Percentiles rank a stretch among this genome's conserved stretches.
These are phyloP conservation scores for Drosophila willistoni DNA, from an alignment of 1,140 invertebrate species.

Conservation along the genomic window DNA sequence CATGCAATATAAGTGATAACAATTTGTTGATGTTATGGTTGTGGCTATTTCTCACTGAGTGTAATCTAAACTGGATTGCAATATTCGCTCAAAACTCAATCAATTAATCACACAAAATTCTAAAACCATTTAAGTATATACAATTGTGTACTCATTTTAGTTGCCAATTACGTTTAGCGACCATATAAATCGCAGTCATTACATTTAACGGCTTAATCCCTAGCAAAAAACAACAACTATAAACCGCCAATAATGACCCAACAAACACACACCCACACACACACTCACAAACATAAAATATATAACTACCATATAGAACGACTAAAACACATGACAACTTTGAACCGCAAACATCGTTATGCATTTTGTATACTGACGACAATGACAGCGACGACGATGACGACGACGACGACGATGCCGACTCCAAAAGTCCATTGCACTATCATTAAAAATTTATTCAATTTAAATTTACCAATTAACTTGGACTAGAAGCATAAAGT, in stretches of 20 bases:
- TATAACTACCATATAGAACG: background rate
- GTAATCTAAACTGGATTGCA: background rate
- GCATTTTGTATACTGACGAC: slow-evolving; percentile 27
- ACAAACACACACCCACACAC: slow-evolving; percentile 1
- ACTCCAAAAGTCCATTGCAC: slow-evolving; percentile 63
- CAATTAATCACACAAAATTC: slow-evolving; percentile 26
- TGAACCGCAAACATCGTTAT: slow-evolving; percentile 45
- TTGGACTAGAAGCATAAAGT: slow-evolving; percentile 34
- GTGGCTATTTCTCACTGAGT: too few species aligned
- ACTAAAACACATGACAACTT: slow-evolving; percentile 29
- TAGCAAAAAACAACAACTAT: slow-evolving; percentile 33
- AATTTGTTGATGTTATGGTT: background rate
- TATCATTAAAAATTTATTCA: slow-evolving; percentile 77
- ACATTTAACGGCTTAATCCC: slow-evolving; percentile 71
- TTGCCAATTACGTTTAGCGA: slow-evolving; percentile 59
- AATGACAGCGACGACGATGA: slow-evolving; percentile 34
- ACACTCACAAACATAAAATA: background rate
- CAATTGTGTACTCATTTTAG: slow-evolving; percentile 52
- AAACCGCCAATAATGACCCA: slow-evolving; percentile 41
- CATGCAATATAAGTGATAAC: background rate
- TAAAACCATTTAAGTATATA: slow-evolving; percentile 34
- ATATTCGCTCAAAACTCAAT: background rate
- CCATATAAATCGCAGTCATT: slow-evolving; percentile 66
- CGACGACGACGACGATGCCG: slow-evolving; percentile 13
- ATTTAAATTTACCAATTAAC: slow-evolving; percentile 81